Conservation (phyloP, 35 echinoderm and acorn worm genomes). For the Chiridota heheva region DNA sequence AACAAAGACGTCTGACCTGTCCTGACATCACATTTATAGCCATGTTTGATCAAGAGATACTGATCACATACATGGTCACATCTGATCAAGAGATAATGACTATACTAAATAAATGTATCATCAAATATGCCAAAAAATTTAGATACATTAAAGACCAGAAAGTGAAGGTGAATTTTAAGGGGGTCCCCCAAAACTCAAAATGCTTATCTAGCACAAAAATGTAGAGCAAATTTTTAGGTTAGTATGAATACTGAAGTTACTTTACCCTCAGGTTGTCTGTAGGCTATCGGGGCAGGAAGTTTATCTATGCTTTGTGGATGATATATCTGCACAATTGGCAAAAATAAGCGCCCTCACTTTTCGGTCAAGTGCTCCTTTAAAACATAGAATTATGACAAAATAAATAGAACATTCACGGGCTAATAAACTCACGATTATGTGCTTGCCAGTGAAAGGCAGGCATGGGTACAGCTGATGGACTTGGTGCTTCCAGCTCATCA, state of each 20-base stretch:
- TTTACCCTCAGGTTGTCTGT: background rate
- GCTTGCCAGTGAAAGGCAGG: slow-evolving; percentile 36
- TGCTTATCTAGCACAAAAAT: no score
- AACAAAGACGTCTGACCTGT: no score
- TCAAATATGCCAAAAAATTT: no score
- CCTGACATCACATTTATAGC: background rate
- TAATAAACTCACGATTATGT: background rate
- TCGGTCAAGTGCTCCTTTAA: background rate
- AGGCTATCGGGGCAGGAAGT: no score
- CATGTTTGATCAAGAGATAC: no score
- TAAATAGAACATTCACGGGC: background rate
- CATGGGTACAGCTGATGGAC: slow-evolving; percentile 41
- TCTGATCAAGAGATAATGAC: no score
- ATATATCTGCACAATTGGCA: background rate
- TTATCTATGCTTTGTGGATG: background rate
- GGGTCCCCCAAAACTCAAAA: no score
- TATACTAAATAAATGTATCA: no score
- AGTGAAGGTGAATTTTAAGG: no score
- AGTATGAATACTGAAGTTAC: background rate
- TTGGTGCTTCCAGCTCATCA: slow-evolving; percentile 18
- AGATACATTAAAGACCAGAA: no score
- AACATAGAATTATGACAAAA: background rate
- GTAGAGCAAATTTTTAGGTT: background rate
- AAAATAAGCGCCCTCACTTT: background rate
- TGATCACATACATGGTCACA: no score